Evolutionary conservation across 2,888 invertebrate species (phyloP).

Genomic region (Anaspis maculata): DNA sequence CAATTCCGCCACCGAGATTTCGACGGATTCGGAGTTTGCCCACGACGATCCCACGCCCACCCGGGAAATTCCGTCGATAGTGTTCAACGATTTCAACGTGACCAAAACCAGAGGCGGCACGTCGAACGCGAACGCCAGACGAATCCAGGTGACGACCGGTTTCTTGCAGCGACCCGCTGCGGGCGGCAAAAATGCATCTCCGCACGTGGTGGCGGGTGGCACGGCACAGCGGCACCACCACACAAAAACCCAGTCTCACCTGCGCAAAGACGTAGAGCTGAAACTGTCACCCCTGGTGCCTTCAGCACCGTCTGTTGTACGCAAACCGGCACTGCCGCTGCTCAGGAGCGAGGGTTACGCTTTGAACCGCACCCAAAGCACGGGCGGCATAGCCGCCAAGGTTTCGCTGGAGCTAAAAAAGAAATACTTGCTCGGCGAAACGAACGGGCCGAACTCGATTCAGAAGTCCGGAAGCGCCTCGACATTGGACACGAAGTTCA

Average conservation of each 20-base stretch:
- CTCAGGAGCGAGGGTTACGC: conserved; percentile 62
- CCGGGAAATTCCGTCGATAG: conserved; percentile 67
- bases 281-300: conserved; percentile 41
- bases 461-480: conserved; percentile 78
- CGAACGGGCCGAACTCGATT: conserved; percentile 52
- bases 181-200: conserved; percentile 10
- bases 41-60: conserved; percentile 66
- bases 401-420: conserved; percentile 80
- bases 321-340: conserved; percentile 28
- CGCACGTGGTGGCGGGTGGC: too few relatives aligned
- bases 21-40: conserved; percentile 88
- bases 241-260: neutral
- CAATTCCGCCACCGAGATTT: conserved; percentile 86
- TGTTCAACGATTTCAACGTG: conserved; percentile 58
- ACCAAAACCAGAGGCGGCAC: conserved; percentile 43
- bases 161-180: conserved; percentile 43
- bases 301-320: conserved; percentile 25
- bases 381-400: conserved; percentile 81
- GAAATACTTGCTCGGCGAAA: conserved; percentile 70
- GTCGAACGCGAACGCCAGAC: conserved; percentile 42
- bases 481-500: conserved; percentile 74
- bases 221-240: too few relatives aligned
- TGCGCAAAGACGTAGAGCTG: conserved; percentile 31
- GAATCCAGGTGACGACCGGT: conserved; percentile 52
- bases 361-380: conserved; percentile 74